Base-by-base conservation (phyloP, 2,113 vertebrate species). In the Podarcis cretensis region DNA sequence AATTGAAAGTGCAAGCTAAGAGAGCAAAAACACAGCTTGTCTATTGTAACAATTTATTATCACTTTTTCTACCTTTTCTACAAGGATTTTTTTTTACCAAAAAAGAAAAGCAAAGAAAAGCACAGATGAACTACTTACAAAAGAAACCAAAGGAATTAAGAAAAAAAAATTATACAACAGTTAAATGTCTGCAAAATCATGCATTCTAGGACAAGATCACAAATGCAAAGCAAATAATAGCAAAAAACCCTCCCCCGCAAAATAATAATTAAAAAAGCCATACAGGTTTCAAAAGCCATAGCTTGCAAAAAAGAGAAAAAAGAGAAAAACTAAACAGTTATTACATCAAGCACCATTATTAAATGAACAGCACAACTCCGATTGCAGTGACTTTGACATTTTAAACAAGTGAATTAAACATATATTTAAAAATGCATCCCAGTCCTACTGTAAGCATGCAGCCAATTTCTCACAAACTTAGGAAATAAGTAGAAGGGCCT, bases 41-140 rank as follows among this genome's bases (percentile, higher is more conserved):
- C 96, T 89, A 1, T 95, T 95, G 97, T 95, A 97, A 97, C 96
- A 89, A 96, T 96, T 97, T 97, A 97, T 96, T 97, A 94, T 95
- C 83, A 86, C 94, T 94, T 84, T 93, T 95, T 97, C 97, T 97
- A 96, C 95, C 96, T 97, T 91, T 94, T 96, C 97, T 97, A 96
- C 94, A 95, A 93, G 95, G 94, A 94, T 93, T 96, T 94, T 93
- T 48, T 94, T 96, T 84, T 95, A 21, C 27, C 40, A 71, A 84
- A 71, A 65, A 69, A 43, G 71, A 87, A 85, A 27, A n/a, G 16
- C 82, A 82, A 91, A 91, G 71, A 89, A 89, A 93, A 90, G 95
- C 92, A 95, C 93, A 96, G 96, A 96, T 89, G 95, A 95, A 92
- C 93, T 95, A 94, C 95, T 96, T 95, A 95, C 94, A 96, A 95